These are phyloP conservation scores for Camponotus vicinus DNA, from an alignment of 1,140 invertebrate genomes.

Conservation along the genomic window DNA sequence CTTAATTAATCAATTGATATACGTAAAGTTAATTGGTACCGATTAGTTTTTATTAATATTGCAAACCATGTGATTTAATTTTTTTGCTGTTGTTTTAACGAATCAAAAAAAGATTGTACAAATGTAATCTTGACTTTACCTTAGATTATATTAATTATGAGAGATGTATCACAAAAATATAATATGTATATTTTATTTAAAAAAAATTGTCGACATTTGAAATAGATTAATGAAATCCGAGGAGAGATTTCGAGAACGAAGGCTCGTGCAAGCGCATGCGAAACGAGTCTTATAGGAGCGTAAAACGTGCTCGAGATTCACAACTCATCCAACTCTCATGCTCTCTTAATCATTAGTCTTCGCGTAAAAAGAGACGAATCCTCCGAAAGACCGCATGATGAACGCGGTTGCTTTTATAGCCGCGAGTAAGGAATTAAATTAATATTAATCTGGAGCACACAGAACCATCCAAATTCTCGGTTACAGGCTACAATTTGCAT, in stretches of 20 bases:
- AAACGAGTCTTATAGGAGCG: conserved; percentile 43
- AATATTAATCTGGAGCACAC: conserved; percentile 82
- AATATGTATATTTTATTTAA: no score
- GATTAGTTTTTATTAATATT: conserved; percentile 51
- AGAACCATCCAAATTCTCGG: conserved; percentile 77
- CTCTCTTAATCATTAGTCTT: conserved; percentile 82
- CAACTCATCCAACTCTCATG: conserved; percentile 15
- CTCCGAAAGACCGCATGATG: conserved; percentile 52
- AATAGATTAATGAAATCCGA: conserved; percentile 21
- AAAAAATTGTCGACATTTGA: not conserved
- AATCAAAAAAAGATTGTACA: not conserved
- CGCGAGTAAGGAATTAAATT: conserved; percentile 84
- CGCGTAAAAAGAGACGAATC: conserved; percentile 63
- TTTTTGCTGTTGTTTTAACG: not conserved
- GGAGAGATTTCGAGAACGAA: conserved; percentile 46
- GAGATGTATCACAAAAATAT: conserved; percentile 38
- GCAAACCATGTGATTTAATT: not conserved
- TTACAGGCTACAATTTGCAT: conserved; percentile 79
- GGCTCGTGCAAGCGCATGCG: not conserved
- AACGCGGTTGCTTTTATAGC: conserved; percentile 69
- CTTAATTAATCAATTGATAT: conserved; percentile 64
- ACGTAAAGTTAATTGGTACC: conserved; percentile 9
- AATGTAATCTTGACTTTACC: not conserved
- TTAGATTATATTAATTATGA: not conserved
- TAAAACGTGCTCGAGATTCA: conserved; percentile 44